A percentile compares a stretch with the other conserved stretches of the same genome.
Conservation (phyloP, 2,113 vertebrate genomes). For the Perca fluviatilis region DNA sequence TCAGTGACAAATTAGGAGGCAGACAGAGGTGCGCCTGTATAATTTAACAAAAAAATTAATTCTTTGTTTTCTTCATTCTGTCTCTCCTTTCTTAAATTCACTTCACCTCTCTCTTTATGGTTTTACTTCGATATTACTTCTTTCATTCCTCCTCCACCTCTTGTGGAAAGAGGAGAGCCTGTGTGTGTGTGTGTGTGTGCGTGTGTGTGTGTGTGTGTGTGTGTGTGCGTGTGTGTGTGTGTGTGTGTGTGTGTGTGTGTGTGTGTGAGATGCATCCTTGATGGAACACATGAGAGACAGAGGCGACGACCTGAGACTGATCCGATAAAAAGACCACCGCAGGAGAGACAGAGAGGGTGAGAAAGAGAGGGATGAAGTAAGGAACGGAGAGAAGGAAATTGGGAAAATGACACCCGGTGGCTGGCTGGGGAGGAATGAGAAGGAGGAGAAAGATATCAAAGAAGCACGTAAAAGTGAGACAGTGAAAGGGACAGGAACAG, state of each 20-base stretch:
- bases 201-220: slow-evolving; percentile 15
- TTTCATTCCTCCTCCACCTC: slow-evolving; percentile 21
- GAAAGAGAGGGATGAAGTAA: slow-evolving; percentile 63
- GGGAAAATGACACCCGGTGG: slow-evolving; percentile 60
- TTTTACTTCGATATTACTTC: slow-evolving; percentile 25
- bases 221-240: slow-evolving; percentile 25
- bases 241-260: slow-evolving; percentile 16
- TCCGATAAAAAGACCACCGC: slow-evolving; percentile 83
- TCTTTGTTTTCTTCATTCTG: slow-evolving; percentile 7
- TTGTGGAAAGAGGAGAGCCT: background rate
- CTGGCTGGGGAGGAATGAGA: slow-evolving; percentile 33
- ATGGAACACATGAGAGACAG: slow-evolving; percentile 84
- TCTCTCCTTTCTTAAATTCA: slow-evolving; percentile 8
- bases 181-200: slow-evolving; percentile 12
- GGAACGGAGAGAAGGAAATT: slow-evolving; percentile 55
- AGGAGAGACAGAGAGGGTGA: slow-evolving; percentile 67
- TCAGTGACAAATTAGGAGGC: slow-evolving; percentile 67
- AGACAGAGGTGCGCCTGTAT: slow-evolving; percentile 45
- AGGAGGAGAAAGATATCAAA: slow-evolving; percentile 59
- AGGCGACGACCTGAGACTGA: slow-evolving; percentile 85
- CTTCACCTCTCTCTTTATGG: background rate
- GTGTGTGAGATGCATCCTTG: slow-evolving; percentile 74
- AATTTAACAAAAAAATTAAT: slow-evolving; percentile 28
- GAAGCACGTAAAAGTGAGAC: slow-evolving; percentile 20
- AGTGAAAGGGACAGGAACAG: slow-evolving; percentile 23